Evolutionary conservation across 1,140 invertebrate species (phyloP).

Genomic region (Probaryconus sp.): DNA sequence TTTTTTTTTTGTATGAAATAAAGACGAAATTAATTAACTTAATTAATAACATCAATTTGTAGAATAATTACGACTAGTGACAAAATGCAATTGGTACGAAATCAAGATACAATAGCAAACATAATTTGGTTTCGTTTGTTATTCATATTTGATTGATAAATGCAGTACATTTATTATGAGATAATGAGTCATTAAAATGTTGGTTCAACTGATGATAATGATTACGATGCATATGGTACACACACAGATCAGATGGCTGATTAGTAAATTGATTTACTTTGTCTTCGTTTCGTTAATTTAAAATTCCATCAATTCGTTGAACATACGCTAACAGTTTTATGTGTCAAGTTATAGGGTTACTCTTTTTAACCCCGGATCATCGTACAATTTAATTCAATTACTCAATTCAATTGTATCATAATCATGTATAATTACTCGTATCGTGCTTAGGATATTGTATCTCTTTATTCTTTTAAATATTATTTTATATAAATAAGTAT

Average conservation of each 20-base stretch:
- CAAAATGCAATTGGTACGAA: too few species aligned
- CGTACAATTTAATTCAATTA: conserved; percentile 37
- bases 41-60: too few species aligned
- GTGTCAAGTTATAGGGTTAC: conserved; percentile 5
- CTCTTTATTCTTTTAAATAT: too few species aligned
- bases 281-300: conserved; percentile 6
- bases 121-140: conserved; percentile 1
- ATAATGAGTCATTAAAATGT: conserved; percentile 33
- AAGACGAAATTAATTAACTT: too few species aligned
- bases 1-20: too few species aligned
- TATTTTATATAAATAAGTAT: too few species aligned
- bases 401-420: conserved; percentile 8
- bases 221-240: background rate
- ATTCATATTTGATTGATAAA: conserved; percentile 16
- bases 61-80: too few species aligned
- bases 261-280: conserved; percentile 10
- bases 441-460: conserved; percentile 1
- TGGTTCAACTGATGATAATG: conserved; percentile 5
- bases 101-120: too few species aligned
- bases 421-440: conserved; percentile 6
- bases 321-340: background rate
- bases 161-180: conserved; percentile 16
- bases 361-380: conserved; percentile 20
- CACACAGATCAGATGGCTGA: background rate
- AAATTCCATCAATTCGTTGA: background rate